Conservation (phyloP, 2,888 invertebrate genomes). For the Cremastinae sp. region DNA sequence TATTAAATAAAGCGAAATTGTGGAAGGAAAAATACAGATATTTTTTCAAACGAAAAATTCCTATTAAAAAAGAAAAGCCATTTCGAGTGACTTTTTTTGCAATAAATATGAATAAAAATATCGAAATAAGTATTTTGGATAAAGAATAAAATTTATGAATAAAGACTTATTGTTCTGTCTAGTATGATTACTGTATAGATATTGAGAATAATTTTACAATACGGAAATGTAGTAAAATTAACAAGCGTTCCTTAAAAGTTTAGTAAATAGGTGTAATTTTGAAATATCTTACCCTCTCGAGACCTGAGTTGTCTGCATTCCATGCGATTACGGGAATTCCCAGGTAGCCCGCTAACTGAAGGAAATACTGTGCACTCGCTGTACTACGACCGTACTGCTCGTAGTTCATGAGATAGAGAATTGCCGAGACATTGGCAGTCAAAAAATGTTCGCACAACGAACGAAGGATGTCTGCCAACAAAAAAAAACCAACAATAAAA, state of each 20-base stretch:
- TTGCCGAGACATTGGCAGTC: slow-evolving; percentile 93
- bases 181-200: too few relatives aligned
- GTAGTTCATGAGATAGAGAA: slow-evolving; percentile 97
- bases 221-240: neutral
- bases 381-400: slow-evolving; percentile 96
- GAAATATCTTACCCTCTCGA: slow-evolving; percentile 81
- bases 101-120: too few relatives aligned
- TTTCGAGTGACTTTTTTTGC: too few relatives aligned
- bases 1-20: too few relatives aligned
- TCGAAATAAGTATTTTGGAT: too few relatives aligned
- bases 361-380: slow-evolving; percentile 95
- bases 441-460: slow-evolving; percentile 94
- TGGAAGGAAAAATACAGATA: too few relatives aligned
- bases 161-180: too few relatives aligned
- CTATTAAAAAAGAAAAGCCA: too few relatives aligned
- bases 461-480: slow-evolving; percentile 89
- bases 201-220: too few relatives aligned
- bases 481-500: too few relatives aligned
- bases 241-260: neutral
- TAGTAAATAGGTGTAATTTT: neutral
- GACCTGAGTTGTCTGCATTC: slow-evolving; percentile 98
- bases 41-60: too few relatives aligned
- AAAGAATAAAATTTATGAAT: too few relatives aligned
- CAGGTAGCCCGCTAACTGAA: slow-evolving; percentile 95
- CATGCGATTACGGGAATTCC: slow-evolving; percentile 98